Base-by-base conservation (phyloP, 2,888 invertebrate genomes). In the Rotaria sp. region DNA sequence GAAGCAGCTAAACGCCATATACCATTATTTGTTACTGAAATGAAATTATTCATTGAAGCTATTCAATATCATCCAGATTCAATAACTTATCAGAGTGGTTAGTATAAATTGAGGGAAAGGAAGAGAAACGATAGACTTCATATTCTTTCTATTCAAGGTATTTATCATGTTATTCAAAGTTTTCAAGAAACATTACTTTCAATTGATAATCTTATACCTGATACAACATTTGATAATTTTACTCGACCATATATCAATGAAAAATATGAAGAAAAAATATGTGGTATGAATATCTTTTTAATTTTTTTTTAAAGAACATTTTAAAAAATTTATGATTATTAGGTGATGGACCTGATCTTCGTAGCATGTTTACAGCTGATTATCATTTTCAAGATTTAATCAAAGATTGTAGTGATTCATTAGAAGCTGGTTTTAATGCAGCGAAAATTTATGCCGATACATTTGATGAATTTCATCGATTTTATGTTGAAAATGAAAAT, bases 191-290 rank as follows among this genome's bases (percentile, higher is more conserved):
- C 86, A 10, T 84, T 86, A 59, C 80, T 86, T n/a, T 57, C 57
- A 59, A 75, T 95, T 41, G 93, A 93, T 88, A 94, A 94, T 87
- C 94, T 94, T 86, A 93, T 95, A 0, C 93, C 94, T 67, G 95
- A 96, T 88, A 92, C 93, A 2, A 90, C 92, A 41, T 94, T 94
- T 89, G 92, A 93, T 88, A 93, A 94, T 85, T 95, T 95, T 89
- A 95, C 95, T 30, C 7, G 94, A 87, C 96, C 96, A 0, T 93
- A 94, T 35, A 94, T 96, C 87, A 95, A 95, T 93, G 94, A 94
- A 35, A 94, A 95, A 89, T 93, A 94, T 89, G 94, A 95, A 88
- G 94, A 94, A 80, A 93, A 94, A 90, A 93, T 94, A 0, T 94
- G 94, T 86, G 94, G 80, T 80, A 80, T n/a, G 45, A n/a, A 45